Evolutionary conservation across 1,140 invertebrate genomes (phyloP), one percentile per base, ranked within the genome.

Genomic region (Drosophila paulistorum): DNA sequence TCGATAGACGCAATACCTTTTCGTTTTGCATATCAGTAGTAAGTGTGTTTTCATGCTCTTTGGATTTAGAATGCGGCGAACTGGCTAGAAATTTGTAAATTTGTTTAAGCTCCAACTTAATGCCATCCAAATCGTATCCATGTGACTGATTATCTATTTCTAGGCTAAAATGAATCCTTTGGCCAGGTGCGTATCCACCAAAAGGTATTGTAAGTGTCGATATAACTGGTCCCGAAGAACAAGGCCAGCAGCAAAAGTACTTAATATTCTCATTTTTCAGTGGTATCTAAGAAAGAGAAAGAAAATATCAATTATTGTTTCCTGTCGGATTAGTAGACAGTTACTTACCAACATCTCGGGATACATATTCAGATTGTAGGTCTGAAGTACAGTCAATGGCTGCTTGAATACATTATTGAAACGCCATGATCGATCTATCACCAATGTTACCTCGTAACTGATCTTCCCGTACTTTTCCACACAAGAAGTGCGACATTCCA

Each of bases 361-460:
- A 48, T 94, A 93, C 81, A 93, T 92, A 91, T 96, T 97, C 13
- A 97, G 94, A 92, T 97, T 95, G 55, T 96, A 93, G 7, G 94
- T 94, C 65, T 94, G 94, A n/a, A 96, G 92, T 6, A 97, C 94
- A 4, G 95, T 96, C 75, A 97, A 95, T 1, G 94, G 94, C 72
- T 93, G 94, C 91, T 95, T 96, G 42, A 94, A 93, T 68, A 95
- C 94, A 72, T 96, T 94, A 91, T 96, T 95, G 77, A 95, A 95
- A 35, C 94, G 94, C 95, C 95, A 96, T 17, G 95, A 95, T 33
- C 95, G 94, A 91, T 96, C 95, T 68, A 97, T 81, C 3, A 80
- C 60, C 4, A 92, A 95, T 81, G 95, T 95, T 1, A 96, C 90
- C 70, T 94, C 95, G 79, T 96, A 96, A 13, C 94, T 90, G 65